These are phyloP conservation scores for Melanaphis sacchari DNA, from an alignment of 1,140 invertebrate species.

Conservation along the genomic window DNA sequence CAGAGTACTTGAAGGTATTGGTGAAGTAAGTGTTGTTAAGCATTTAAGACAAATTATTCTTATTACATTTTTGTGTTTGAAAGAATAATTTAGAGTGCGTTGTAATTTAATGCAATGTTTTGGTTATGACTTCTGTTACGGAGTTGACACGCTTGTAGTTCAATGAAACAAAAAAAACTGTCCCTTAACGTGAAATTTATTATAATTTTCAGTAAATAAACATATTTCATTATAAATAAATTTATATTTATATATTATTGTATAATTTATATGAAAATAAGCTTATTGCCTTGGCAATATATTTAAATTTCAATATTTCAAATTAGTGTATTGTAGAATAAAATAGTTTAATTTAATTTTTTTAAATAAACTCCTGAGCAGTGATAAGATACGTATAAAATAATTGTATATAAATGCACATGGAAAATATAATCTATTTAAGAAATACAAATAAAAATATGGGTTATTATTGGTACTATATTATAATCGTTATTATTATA, in stretches of 20 bases:
- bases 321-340: background rate
- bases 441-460: background rate
- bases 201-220: background rate
- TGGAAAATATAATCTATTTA: background rate
- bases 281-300: background rate
- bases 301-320: background rate
- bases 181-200: background rate
- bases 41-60: background rate
- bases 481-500: background rate
- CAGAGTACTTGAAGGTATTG: slow-evolving; percentile 68
- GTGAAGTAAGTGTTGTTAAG: slow-evolving; percentile 65
- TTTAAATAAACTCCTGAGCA: background rate
- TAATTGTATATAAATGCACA: background rate
- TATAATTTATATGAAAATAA: background rate
- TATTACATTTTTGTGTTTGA: background rate
- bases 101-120: background rate
- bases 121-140: background rate
- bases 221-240: background rate
- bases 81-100: background rate
- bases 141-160: background rate
- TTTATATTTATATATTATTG: background rate
- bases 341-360: background rate
- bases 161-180: background rate
- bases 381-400: background rate
- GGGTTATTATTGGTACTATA: background rate